Conservation (phyloP, 1,140 invertebrate species). For the Caligus rogercresseyi region DNA sequence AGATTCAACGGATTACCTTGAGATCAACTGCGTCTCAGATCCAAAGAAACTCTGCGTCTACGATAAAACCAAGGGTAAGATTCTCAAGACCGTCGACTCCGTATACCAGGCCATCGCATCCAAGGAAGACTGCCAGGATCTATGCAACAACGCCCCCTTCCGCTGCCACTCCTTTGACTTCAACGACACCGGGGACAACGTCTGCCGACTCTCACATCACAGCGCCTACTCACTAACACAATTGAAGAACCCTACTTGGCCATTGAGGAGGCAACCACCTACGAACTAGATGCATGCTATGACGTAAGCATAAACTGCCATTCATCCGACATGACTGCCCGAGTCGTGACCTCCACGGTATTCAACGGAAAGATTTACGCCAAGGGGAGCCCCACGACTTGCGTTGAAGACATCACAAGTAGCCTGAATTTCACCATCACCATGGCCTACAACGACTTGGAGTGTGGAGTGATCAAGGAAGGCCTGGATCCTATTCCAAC, state of each 20-base stretch:
- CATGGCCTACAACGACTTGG: constrained; percentile 76
- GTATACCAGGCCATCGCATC: constrained; percentile 37
- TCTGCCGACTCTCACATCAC: constrained; percentile 37
- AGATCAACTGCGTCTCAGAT: constrained; percentile 34
- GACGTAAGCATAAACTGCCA: constrained; percentile 66
- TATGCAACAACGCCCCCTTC: constrained; percentile 65
- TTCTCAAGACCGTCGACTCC: constrained; percentile 80
- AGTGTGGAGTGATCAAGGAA: constrained; percentile 44
- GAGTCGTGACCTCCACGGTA: constrained; percentile 71
- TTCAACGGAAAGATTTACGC: constrained; percentile 88
- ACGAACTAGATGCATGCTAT: constrained; percentile 79
- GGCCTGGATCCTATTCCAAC: constrained; percentile 23
- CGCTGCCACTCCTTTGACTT: constrained; percentile 82
- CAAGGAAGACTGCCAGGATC: constrained; percentile 38
- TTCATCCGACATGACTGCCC: constrained; percentile 75
- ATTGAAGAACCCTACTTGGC: constrained; percentile 35
- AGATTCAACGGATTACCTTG: constrained; percentile 25
- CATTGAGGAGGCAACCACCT: constrained; percentile 40
- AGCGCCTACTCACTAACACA: constrained; percentile 18
- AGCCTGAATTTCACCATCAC: constrained; percentile 66
- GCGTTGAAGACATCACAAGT: constrained; percentile 63
- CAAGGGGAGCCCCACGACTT: constrained; percentile 49
- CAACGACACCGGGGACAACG: constrained; percentile 74
- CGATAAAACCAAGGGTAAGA: constrained; percentile 63
- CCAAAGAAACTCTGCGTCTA: constrained; percentile 53